These are phyloP conservation scores for Columba livia DNA, from an alignment of 2,113 vertebrate species.

Conservation along the genomic window DNA sequence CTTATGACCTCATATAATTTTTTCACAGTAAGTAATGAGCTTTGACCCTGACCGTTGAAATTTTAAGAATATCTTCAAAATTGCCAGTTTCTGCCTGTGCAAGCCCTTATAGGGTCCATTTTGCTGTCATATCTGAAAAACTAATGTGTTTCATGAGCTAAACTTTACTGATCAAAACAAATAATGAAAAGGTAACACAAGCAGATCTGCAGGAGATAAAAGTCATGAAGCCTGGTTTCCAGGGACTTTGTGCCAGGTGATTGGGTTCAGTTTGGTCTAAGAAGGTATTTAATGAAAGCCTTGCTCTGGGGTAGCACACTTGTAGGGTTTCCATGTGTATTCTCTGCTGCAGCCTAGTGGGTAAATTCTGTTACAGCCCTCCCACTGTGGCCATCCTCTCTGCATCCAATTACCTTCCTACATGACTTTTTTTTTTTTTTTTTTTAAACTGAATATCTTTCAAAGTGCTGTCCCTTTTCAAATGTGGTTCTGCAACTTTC, in stretches of 20 bases:
- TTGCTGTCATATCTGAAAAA: no score
- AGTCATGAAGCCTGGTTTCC: not conserved
- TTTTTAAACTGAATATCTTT: not conserved
- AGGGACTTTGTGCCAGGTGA: fast-evolving
- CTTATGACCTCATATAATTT: no score
- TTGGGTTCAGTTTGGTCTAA: not conserved
- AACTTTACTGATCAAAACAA: not conserved
- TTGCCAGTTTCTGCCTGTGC: no score
- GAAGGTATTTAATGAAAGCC: not conserved
- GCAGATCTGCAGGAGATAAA: not conserved
- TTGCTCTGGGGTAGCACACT: not conserved
- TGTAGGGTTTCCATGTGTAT: not conserved
- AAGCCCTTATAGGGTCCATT: no score
- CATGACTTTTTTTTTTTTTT: not conserved
- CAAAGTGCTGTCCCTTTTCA: not conserved
- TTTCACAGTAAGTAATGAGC: no score
- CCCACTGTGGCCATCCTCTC: not conserved
- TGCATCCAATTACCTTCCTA: not conserved
- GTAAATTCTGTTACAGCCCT: not conserved
- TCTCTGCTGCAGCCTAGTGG: not conserved
- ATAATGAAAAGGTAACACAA: not conserved
- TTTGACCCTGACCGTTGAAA: no score
- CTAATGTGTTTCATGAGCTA: not conserved
- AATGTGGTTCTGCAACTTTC: not conserved
- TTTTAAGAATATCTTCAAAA: no score